phyloP scores from a whole-genome alignment of 1,140 invertebrate species.

The Trissolcus basalis region DNA sequence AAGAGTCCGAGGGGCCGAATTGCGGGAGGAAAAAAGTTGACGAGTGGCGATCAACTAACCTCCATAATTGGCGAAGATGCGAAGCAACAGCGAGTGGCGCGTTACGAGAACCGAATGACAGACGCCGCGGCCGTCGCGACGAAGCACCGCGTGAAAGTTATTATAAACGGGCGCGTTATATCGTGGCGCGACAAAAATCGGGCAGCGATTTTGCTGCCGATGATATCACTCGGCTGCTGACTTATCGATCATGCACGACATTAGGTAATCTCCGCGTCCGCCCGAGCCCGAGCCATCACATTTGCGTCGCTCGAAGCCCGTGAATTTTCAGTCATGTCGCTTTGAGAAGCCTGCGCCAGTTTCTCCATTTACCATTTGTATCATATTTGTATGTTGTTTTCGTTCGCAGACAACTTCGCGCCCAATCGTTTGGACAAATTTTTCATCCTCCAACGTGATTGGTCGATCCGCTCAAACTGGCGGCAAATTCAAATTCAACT shows the following conservation, averaged over 20 bases:
- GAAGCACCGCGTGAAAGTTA: conserved; percentile 11
- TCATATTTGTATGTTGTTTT: conserved; percentile 5
- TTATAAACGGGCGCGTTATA: neutral
- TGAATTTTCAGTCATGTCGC: conserved; percentile 69
- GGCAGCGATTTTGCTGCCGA: conserved; percentile 6
- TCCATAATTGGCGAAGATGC: neutral
- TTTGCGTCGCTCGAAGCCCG: conserved; percentile 67
- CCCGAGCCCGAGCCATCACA: conserved; percentile 66
- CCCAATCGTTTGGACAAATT: conserved; percentile 27
- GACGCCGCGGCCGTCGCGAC: neutral
- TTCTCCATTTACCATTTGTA: conserved; percentile 57
- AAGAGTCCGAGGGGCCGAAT: neutral
- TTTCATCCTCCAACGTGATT: conserved; percentile 1
- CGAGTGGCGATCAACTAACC: neutral
- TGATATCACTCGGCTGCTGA: conserved; percentile 20
- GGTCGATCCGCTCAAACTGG: neutral
- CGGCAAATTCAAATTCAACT: no score
- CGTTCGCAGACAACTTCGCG: conserved; percentile 34
- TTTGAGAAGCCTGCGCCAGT: conserved; percentile 55
- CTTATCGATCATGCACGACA: conserved; percentile 63
- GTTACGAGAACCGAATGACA: neutral
- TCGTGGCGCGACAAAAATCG: no score
- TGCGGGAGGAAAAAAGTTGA: neutral
- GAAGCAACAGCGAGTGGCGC: no score
- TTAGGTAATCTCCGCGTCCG: conserved; percentile 70